A percentile compares a stretch with the other conserved stretches of the same genome.
Evolutionary conservation across 2,113 vertebrate species (phyloP).

Genomic region (Takifugu flavidus): DNA sequence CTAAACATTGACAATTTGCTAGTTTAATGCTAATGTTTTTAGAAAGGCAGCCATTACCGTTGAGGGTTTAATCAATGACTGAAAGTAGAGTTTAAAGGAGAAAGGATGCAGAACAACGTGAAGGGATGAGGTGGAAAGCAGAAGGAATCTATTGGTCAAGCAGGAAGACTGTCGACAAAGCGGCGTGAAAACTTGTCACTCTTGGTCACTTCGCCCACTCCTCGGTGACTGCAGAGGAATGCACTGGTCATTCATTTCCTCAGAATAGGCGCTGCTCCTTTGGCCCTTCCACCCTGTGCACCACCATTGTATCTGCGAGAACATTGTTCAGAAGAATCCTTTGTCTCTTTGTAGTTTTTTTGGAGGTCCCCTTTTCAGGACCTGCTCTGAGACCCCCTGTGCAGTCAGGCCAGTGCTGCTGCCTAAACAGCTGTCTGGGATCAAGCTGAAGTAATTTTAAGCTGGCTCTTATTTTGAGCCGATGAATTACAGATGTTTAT

Average conservation of each 20-base stretch:
- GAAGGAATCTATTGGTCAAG: conserved; percentile 65
- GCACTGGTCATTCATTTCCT: conserved; percentile 64
- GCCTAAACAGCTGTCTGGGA: conserved; percentile 70
- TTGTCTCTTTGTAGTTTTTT: conserved; percentile 67
- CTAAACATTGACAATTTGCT: too few species aligned
- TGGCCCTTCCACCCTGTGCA: conserved; percentile 63
- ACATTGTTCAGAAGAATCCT: conserved; percentile 68
- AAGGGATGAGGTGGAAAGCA: conserved; percentile 5
- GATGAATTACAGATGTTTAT: conserved; percentile 75
- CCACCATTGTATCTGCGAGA: conserved; percentile 63
- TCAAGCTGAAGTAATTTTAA: conserved; percentile 68
- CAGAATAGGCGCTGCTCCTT: conserved; percentile 68
- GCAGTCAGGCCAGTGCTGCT: conserved; percentile 50
- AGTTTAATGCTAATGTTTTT: too few species aligned
- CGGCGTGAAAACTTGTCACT: conserved; percentile 62
- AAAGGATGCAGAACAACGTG: conserved; percentile 21
- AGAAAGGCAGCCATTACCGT: too few species aligned
- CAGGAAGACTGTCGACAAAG: conserved; percentile 64
- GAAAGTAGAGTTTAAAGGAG: conserved; percentile 7
- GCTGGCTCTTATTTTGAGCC: conserved; percentile 55
- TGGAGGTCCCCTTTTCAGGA: conserved; percentile 66
- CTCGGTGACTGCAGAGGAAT: conserved; percentile 70
- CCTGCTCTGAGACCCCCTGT: conserved; percentile 56
- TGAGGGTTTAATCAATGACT: not conserved
- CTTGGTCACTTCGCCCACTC: conserved; percentile 65